Conservation (phyloP, 2,113 vertebrate species). For the Columba janthina region DNA sequence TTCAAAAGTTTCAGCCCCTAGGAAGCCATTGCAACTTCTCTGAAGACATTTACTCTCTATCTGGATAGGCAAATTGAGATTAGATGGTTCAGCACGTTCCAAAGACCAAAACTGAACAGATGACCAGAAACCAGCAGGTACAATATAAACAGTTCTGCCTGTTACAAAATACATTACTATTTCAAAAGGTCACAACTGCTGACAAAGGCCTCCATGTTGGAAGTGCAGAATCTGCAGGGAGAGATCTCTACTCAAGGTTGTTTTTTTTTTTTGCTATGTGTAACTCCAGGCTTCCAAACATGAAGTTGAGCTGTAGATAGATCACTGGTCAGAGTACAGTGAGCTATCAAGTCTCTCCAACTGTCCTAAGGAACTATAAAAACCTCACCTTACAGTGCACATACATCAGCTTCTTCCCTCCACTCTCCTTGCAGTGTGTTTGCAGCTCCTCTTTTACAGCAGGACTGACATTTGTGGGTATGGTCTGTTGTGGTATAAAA, state of each 20-base stretch:
- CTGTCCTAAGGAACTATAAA: background rate
- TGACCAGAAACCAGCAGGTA: background rate
- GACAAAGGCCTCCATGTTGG: background rate
- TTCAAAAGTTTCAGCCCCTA: background rate
- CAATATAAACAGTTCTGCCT: background rate
- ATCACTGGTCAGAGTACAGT: background rate
- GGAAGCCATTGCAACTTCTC: background rate
- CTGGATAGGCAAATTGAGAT: background rate
- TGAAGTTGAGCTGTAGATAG: background rate
- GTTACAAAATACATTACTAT: background rate
- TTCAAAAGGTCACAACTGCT: background rate
- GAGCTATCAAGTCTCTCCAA: background rate
- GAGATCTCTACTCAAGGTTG: background rate
- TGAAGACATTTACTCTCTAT: background rate
- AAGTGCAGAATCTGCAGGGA: background rate
- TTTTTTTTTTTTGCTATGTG: background rate
- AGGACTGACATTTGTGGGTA: background rate
- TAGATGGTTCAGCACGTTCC: background rate
- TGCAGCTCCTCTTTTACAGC: background rate
- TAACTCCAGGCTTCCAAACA: background rate
- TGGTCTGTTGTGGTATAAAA: background rate
- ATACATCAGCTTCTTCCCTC: background rate
- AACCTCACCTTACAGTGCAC: background rate
- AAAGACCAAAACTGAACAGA: background rate
- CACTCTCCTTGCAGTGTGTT: background rate